A percentile compares a stretch with the other conserved stretches of the same genome.
phyloP scores from a whole-genome alignment of 2,888 invertebrate species.

The Microdon myrmicae region DNA sequence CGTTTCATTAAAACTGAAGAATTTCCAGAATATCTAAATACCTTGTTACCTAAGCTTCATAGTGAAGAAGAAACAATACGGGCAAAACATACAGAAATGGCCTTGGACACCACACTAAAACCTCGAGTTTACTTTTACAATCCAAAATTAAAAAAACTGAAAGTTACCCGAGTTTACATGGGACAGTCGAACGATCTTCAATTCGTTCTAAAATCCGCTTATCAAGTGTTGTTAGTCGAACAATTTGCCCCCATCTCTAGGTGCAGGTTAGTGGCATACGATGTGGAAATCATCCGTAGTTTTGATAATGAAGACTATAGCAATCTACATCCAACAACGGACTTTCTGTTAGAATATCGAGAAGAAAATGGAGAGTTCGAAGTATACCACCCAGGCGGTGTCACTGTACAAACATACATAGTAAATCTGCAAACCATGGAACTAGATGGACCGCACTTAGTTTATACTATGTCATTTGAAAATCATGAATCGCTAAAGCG shows the following conservation, averaged over 20 bases:
- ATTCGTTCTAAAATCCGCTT: conserved; percentile 72
- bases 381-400: conserved; percentile 73
- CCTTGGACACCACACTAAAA: conserved; percentile 68
- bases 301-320: conserved; percentile 69
- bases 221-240: conserved; percentile 71
- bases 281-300: conserved; percentile 76
- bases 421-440: conserved; percentile 73
- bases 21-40: conserved; percentile 80
- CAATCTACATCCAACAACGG: conserved; percentile 66
- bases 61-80: conserved; percentile 72
- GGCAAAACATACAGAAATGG: conserved; percentile 69
- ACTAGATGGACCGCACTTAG: conserved; percentile 71
- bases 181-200: conserved; percentile 71
- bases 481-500: conserved; percentile 71
- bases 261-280: conserved; percentile 78
- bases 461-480: conserved; percentile 71
- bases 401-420: conserved; percentile 71
- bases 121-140: conserved; percentile 75
- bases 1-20: conserved; percentile 74
- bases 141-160: conserved; percentile 69
- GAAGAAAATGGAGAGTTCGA: conserved; percentile 72
- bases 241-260: conserved; percentile 72
- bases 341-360: conserved; percentile 76
- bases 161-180: conserved; percentile 71
- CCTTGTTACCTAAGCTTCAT: conserved; percentile 73